Percentiles rank a stretch among this genome's conserved stretches.
Evolutionary conservation across 2,888 invertebrate genomes (phyloP).

Genomic region (Lasioglossum oenotherae): DNA sequence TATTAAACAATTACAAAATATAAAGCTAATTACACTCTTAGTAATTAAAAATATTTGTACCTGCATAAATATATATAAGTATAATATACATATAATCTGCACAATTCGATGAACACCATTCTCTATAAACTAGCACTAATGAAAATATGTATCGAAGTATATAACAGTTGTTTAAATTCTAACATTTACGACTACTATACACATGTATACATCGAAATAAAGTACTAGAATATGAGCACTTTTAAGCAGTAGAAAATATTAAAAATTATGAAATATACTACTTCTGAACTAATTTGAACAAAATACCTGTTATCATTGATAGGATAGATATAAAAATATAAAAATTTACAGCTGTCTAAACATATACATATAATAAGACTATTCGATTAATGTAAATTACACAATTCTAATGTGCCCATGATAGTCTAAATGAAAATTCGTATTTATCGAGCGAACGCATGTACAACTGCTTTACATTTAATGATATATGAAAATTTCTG

Average conservation of each 20-base stretch:
- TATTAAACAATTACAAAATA: conserved; percentile 35
- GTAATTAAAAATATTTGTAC: conserved; percentile 47
- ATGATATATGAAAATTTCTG: conserved; percentile 32
- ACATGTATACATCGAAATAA: conserved; percentile 39
- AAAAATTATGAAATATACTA: conserved; percentile 40
- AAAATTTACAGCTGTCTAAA: conserved; percentile 42
- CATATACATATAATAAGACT: conserved; percentile 43
- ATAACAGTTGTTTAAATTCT: conserved; percentile 8
- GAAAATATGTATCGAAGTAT: conserved; percentile 14
- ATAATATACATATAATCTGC: conserved; percentile 28
- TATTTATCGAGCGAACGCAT: conserved; percentile 18
- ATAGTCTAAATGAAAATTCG: conserved; percentile 24
- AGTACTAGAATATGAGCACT: conserved; percentile 32
- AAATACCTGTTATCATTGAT: conserved; percentile 25
- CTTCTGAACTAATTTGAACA: conserved; percentile 34
- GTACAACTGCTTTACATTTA: conserved; percentile 17
- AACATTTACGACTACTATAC: conserved; percentile 37
- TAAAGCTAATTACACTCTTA: conserved; percentile 39
- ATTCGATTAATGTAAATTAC: conserved; percentile 37
- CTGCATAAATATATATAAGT: conserved; percentile 29
- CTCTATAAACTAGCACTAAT: conserved; percentile 22
- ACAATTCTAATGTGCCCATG: conserved; percentile 1
- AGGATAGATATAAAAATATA: conserved; percentile 58
- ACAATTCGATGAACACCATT: conserved; percentile 26
- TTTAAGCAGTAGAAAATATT: conserved; percentile 39